Evolutionary conservation across 2,888 invertebrate species (phyloP).

Genomic region (Drepanosiphum platanoidis): DNA sequence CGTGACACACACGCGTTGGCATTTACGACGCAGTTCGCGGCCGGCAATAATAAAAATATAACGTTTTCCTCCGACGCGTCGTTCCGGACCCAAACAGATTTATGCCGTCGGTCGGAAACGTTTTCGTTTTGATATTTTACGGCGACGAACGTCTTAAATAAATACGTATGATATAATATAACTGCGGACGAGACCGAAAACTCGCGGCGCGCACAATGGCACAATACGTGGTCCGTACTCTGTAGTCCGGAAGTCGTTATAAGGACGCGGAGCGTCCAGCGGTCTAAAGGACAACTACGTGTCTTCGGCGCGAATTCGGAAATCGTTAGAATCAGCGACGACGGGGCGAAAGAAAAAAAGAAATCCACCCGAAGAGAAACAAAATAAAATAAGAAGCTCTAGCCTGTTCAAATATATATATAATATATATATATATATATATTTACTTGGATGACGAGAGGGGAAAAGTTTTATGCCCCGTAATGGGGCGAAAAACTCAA

Average conservation of each 20-base stretch:
- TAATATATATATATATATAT: not conserved
- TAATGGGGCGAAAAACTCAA: conserved; percentile 1
- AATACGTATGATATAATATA: too few relatives aligned
- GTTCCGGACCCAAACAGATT: not conserved
- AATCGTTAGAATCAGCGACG: conserved; percentile 7
- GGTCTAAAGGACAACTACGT: conserved; percentile 10
- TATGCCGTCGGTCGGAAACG: not conserved
- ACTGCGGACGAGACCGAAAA: not conserved
- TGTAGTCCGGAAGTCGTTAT: conserved; percentile 33
- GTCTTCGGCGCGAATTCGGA: not conserved
- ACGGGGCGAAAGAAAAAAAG: not conserved
- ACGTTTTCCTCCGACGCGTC: too few relatives aligned
- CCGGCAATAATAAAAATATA: too few relatives aligned
- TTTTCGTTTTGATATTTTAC: not conserved
- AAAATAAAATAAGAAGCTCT: not conserved
- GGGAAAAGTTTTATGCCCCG: not conserved
- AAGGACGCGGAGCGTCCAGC: not conserved
- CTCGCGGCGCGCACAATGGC: not conserved
- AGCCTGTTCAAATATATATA: not conserved
- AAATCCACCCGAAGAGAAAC: not conserved
- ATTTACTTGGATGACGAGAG: not conserved
- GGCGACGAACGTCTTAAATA: not conserved
- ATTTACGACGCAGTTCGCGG: too few relatives aligned
- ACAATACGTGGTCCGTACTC: not conserved
- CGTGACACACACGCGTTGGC: too few relatives aligned